Evolutionary conservation across 2,113 vertebrate genomes (phyloP), one percentile per base, ranked within the genome.

Genomic region (Colinus virginianus): DNA sequence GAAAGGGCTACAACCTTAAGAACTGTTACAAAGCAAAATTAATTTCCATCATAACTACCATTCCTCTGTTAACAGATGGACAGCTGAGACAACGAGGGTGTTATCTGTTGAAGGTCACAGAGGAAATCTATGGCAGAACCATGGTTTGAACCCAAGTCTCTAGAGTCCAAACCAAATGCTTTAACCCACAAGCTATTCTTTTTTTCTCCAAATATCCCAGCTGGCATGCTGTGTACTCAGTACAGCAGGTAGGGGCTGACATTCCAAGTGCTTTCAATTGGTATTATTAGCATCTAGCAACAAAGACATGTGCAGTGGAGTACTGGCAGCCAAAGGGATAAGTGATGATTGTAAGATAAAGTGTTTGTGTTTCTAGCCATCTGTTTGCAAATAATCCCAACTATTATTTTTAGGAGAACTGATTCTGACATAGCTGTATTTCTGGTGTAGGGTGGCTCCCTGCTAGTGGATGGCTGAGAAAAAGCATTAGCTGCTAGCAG

Each of bases 371-470:
- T 94, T 87, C 85, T 36, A 87, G 68, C 91, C 93, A 96, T 95
- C 95, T 96, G 95, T 92, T 95, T 93, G 94, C 93, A 95, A 94
- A 96, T 94, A 96, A 95, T 78, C 51, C 25, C 70, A 90, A 95
- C 90, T 89, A 92, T 84, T 94, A 71, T 78, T 94, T 95, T 85
- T 75, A 83, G 59, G 85, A 92, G 36, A 55, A 64, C 61, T 80
- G 64, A 43, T 91, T 95, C 68, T 90, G 32, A 79, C 66, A 62
- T 51, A 87, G 61, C 28, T 63, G 9, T 80, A 25, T 78, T 94
- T 75, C 64, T 90, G 76, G 56, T 32, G 40, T 21, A 87, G 68
- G 34, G 16, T 48, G 86, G 40, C 21, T 78, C 58, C 64, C 28
- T 62, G 92, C 55, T 69, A 58, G 45, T 21, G 61, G 20, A 69